Percentiles rank a stretch among this genome's conserved stretches.
Evolutionary conservation across 2,113 vertebrate species (phyloP).

Genomic region (Elanoides forficatus): DNA sequence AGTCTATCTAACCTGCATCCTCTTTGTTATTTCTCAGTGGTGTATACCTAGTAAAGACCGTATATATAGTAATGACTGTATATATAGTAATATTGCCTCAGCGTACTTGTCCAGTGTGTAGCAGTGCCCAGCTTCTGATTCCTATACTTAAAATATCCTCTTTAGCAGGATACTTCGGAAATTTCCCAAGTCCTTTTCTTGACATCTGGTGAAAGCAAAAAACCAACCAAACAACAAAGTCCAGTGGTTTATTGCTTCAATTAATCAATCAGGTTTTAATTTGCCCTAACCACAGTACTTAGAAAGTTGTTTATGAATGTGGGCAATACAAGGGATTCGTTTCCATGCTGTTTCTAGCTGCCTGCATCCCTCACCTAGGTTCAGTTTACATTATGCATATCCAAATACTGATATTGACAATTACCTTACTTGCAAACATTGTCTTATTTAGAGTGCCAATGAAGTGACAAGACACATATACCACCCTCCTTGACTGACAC

Average conservation of each 20-base stretch:
- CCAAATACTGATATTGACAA: background rate
- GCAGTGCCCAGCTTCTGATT: background rate
- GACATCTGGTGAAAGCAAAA: background rate
- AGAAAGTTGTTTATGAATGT: background rate
- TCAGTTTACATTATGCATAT: background rate
- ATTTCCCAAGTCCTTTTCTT: background rate
- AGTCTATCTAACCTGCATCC: background rate
- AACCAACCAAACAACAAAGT: background rate
- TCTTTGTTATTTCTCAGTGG: background rate
- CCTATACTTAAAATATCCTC: background rate
- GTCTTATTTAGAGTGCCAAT: background rate
- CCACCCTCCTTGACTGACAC: background rate
- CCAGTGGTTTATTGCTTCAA: background rate
- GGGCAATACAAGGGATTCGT: background rate
- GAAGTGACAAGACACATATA: background rate
- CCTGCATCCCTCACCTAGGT: background rate
- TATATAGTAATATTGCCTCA: background rate
- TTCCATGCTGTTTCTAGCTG: background rate
- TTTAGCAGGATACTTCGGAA: background rate
- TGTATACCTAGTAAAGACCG: background rate
- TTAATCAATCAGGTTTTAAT: background rate
- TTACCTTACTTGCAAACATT: background rate
- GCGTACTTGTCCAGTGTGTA: background rate
- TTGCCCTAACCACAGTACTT: background rate
- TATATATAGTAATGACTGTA: background rate